Conservation (phyloP, 2,888 invertebrate genomes). For the Acronicta psi region DNA sequence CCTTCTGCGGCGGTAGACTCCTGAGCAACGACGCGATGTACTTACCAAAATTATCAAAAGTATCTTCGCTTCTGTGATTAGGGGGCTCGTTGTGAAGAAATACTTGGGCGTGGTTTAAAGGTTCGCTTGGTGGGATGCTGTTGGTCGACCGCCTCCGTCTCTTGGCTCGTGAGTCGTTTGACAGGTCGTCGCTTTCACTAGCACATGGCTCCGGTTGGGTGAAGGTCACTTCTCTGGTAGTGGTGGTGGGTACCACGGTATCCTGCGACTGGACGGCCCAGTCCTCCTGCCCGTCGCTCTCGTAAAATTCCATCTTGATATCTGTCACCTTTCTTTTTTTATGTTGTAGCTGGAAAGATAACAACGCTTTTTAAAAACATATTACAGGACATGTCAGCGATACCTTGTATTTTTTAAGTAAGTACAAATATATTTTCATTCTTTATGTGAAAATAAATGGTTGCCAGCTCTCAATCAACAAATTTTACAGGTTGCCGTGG, state of each 20-base stretch:
- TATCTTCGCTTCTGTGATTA: conserved; percentile 50
- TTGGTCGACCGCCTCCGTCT: conserved; percentile 17
- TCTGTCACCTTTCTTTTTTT: neutral
- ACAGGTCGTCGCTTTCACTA: conserved; percentile 32
- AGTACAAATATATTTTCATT: too few species aligned
- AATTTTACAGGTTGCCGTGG: too few species aligned
- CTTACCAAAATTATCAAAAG: conserved; percentile 67
- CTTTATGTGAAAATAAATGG: too few species aligned
- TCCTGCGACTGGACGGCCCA: conserved; percentile 23
- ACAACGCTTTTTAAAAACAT: too few species aligned
- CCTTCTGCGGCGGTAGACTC: conserved; percentile 59
- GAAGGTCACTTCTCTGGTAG: conserved; percentile 13
- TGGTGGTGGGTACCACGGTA: neutral
- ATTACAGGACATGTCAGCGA: too few species aligned
- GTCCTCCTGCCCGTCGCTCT: conserved; percentile 26
- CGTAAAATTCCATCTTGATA: conserved; percentile 35
- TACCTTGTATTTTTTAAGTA: too few species aligned
- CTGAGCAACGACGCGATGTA: conserved; percentile 68
- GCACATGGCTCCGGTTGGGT: conserved; percentile 18
- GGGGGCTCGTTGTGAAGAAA: conserved; percentile 5
- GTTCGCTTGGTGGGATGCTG: conserved; percentile 17
- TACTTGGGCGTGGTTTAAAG: conserved; percentile 8
- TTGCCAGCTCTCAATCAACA: too few species aligned
- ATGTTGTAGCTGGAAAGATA: conserved; percentile 14
- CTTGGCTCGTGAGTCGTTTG: conserved; percentile 30